Evolutionary conservation across 2,797 vertebrate genomes (phyloP), one percentile per base, ranked within the genome.

Genomic region (Nannoperca obscura): DNA sequence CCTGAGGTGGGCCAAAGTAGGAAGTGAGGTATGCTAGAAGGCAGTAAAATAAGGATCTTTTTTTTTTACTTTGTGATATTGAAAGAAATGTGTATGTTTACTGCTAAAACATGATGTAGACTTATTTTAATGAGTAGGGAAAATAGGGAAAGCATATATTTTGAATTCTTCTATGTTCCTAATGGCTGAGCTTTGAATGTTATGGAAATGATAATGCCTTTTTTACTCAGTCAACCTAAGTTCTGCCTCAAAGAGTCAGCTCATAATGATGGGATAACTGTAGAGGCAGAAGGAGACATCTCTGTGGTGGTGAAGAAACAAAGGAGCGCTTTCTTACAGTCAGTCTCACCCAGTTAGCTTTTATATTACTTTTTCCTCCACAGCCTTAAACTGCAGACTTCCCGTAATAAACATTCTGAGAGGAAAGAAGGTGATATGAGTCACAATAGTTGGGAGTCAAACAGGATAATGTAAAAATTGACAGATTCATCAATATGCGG

Each of bases 261-360:
- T 67, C 58, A 68, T 78, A 64, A 80, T 82, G 71, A 82, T 73
- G 44, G 59, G 24, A 42, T 27, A 71, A 81, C n/a, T 38, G 47
- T 13, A 27, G 38, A 74, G 20, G n/a, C 42, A 64, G 38, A 76
- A 27, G 24, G 61, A 76, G 61, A 67, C 52, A 53, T 66, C 8
- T 64, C 62, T 68, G 30, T 53, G 65, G 17, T 55, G 57, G 60
- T 40, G 34, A 15, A 68, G 53, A 64, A 75, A 82, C 69, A 75
- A 86, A 78, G 50, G 53, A 71, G 60, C 1, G 7, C 53, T 79
- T 71, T 82, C 74, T 74, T 72, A 74, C 40, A 82, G 32, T 72
- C 66, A 68, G 19, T 68, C 54, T 72, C 71, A 66, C 27, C 74
- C 68, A 69, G 64, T 80, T 60, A 77, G 69, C 65, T 82, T 83